A percentile compares a stretch with the other conserved stretches of the same genome.
Evolutionary conservation across 2,797 vertebrate genomes (phyloP).

Genomic region (Microhierax caerulescens): DNA sequence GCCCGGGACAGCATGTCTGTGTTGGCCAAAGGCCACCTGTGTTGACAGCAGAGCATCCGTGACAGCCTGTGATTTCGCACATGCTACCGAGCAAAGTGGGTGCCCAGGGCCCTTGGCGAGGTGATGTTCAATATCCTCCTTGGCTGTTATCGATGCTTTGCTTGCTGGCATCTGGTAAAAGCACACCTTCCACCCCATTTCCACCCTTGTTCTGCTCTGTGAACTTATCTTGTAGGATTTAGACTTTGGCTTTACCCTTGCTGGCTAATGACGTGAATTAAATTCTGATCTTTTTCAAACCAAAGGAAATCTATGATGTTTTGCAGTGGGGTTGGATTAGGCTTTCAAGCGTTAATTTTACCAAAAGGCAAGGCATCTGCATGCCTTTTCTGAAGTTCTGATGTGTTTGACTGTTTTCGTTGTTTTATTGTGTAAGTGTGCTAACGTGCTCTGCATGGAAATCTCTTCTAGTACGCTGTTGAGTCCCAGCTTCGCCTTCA

Average conservation of each 20-base stretch:
- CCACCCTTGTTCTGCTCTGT: neutral
- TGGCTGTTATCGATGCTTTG: neutral
- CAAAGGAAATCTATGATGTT: neutral
- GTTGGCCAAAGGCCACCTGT: accelerated
- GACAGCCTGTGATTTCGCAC: neutral
- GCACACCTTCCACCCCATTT: neutral
- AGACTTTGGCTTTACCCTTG: neutral
- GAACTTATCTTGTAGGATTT: neutral
- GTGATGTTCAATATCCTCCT: neutral
- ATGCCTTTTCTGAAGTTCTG: neutral
- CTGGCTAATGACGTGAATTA: neutral
- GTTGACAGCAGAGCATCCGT: accelerated
- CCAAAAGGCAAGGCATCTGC: neutral
- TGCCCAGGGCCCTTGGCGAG: too few species aligned
- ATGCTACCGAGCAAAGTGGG: neutral
- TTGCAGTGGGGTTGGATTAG: neutral
- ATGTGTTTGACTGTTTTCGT: neutral
- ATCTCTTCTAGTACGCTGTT: constrained; percentile 84
- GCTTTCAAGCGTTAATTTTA: neutral
- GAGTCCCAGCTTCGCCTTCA: constrained; percentile 89
- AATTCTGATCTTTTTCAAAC: neutral
- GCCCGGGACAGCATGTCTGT: neutral
- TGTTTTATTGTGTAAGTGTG: neutral
- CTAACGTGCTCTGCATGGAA: neutral
- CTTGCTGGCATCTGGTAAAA: neutral